Base-by-base conservation (phyloP, 2,888 invertebrate species). In the Dorcus parallelipipedus region DNA sequence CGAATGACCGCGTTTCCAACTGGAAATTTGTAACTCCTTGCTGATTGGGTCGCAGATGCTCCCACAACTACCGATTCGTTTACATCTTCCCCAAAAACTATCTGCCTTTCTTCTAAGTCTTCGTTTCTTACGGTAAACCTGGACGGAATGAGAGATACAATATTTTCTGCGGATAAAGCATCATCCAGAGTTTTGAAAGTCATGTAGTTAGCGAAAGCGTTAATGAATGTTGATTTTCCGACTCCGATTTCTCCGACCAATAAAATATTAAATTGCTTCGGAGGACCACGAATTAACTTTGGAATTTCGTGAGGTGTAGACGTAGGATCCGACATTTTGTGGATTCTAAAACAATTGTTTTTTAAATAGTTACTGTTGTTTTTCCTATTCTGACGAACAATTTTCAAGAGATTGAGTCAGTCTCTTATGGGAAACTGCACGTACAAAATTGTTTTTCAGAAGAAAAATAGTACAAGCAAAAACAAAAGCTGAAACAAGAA, bases 181-280 rank as follows among this genome's bases (percentile, higher is more conserved):
- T 54, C 54, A 3, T 62, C 49, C 8, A 66, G 33, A 6, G 56
- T 53, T 0, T 38, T 33, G 39, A 58, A 62, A 17, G 55, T 58
- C n/a, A 64, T n/a, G 33, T 66, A 63, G 50, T 63, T 63, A 33
- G 43, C 23, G 55, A 63, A 63, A 5, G 58, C 61, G 40, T 63
- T 63, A n/a, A 66, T 64, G 47, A 66, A 66, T 1, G 66, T 64
- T 0, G 66, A 65, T 55, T 65, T 65, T 23, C 65, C 65, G 3
- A 63, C 64, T 3, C 62, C 62, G 7, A 56, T 62, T 52, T 62
- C 65, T 17, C 65, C 65, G 3, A 65, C n/a, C n/a, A 65, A 42
- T 9, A 65, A 41, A n/a, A 66, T 61, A 38, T 66, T 73, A 49
- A 45, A 45, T 7, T 45, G 20, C 45, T 45, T 45, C 20, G 17